Conservation (phyloP, 2,113 vertebrate genomes). For the Alaudala cheleensis region DNA sequence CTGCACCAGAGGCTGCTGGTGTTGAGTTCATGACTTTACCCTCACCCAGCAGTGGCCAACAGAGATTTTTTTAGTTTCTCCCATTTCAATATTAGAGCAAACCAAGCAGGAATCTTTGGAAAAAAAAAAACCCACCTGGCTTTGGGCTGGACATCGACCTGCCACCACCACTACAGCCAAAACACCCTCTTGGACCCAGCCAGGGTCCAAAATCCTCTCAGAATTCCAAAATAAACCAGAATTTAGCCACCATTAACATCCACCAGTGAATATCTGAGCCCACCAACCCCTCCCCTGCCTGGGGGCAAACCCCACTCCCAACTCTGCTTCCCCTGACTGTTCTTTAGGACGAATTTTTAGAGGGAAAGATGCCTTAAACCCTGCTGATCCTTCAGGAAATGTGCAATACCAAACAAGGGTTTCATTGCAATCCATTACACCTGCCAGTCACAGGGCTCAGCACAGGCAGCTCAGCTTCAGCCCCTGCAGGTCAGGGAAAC, state of each 20-base stretch:
- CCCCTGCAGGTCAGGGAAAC: neutral
- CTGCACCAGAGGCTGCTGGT: neutral
- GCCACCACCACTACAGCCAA: neutral
- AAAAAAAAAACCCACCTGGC: too few relatives aligned
- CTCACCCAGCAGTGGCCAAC: too few relatives aligned
- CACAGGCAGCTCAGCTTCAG: neutral
- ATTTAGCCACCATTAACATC: neutral
- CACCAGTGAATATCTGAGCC: neutral
- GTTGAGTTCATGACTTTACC: neutral
- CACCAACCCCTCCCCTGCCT: fast-evolving
- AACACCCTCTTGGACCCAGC: fast-evolving
- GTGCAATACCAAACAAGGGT: neutral
- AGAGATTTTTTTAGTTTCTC: neutral
- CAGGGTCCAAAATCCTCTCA: neutral
- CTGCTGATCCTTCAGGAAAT: neutral
- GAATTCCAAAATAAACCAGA: neutral
- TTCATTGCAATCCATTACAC: neutral
- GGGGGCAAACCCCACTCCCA: neutral
- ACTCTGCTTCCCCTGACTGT: neutral
- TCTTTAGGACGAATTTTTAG: neutral
- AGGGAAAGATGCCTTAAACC: neutral
- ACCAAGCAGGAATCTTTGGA: neutral
- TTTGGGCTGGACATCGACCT: neutral
- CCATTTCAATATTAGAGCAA: neutral
- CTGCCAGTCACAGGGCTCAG: neutral